These are phyloP conservation scores for Galago senegalensis DNA, from an alignment of 2,797 vertebrate genomes.

Conservation along the genomic window DNA sequence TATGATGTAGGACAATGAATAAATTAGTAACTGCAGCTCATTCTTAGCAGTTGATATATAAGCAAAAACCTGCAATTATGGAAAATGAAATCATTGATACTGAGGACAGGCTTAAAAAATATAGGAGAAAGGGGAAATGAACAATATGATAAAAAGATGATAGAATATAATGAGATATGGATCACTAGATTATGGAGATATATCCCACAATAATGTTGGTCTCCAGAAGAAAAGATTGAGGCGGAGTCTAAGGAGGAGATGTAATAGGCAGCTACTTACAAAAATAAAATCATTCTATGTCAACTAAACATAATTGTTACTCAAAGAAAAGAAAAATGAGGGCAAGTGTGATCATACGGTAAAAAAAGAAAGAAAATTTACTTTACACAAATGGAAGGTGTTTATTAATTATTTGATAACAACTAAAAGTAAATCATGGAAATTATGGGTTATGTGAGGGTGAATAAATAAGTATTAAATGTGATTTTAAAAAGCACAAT, in stretches of 20 bases:
- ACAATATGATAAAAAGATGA: not conserved
- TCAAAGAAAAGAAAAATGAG: not conserved
- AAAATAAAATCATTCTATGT: not conserved
- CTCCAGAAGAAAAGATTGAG: not conserved
- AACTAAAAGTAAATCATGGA: not conserved
- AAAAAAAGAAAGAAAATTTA: not conserved
- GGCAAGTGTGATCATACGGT: not conserved
- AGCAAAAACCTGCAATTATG: not conserved
- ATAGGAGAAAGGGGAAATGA: not conserved
- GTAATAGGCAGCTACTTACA: rapidly evolving
- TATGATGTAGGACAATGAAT: not conserved
- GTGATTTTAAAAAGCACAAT: not conserved
- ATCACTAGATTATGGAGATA: not conserved
- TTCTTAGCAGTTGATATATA: not conserved
- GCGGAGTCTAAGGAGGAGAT: not conserved
- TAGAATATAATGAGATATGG: not conserved
- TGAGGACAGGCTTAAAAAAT: not conserved
- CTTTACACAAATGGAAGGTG: not conserved
- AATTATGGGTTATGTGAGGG: not conserved
- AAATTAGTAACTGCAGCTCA: not conserved
- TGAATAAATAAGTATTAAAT: not conserved
- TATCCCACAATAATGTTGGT: not conserved
- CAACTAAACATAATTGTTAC: not conserved
- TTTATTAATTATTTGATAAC: not conserved
- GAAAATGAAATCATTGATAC: not conserved